Evolutionary conservation across 2,888 invertebrate species (phyloP), one percentile per base, ranked within the genome.

Genomic region (Xestia rhomboidea): DNA sequence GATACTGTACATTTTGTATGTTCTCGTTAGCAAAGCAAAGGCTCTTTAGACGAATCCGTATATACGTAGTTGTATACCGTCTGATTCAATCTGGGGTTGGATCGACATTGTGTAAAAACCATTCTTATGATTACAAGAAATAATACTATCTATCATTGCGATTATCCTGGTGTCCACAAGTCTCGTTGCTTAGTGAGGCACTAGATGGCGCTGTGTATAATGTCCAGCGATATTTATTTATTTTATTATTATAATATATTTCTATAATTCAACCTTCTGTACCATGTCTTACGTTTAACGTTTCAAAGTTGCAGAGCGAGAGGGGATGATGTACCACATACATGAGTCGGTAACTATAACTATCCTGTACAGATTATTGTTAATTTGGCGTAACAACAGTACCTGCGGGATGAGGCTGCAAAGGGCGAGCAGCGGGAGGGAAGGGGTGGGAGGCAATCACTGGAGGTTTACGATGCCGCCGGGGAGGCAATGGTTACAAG

Each of bases 321-420:
- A n/a, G 34, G 64, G 21, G 4, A 1, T 57, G 30, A 63, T 49
- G 41, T 63, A 67, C 51, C 24, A 51, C 10, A 0, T 21, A 34
- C 27, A 30, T 34, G 63, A 60, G 73, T 27, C 38, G 51, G 68
- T 41, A 38, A 34, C 60, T 44, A 24, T 34, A 62, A 11, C 24
- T 63, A 73, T 63, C 49, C 62, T 54, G 13, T 27, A 18, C 13
- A 54, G n/a, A 4, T 73, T 34, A 60, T 74, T 71, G 68, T 64
- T 83, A 60, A 82, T 68, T 70, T 68, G 73, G 24, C 67, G 79
- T 70, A 73, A 70, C 73, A 73, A 73, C 66, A 30, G 44, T 34
- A 38, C 72, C 13, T 30, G 38, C 44, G 8, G 4, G 13, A n/a
- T 34, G 1, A 2, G 30, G 8, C 10, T n/a, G 0, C 18, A 27